Evolutionary conservation across 2,113 vertebrate species (phyloP).

Genomic region (Misgurnus mizolepis): DNA sequence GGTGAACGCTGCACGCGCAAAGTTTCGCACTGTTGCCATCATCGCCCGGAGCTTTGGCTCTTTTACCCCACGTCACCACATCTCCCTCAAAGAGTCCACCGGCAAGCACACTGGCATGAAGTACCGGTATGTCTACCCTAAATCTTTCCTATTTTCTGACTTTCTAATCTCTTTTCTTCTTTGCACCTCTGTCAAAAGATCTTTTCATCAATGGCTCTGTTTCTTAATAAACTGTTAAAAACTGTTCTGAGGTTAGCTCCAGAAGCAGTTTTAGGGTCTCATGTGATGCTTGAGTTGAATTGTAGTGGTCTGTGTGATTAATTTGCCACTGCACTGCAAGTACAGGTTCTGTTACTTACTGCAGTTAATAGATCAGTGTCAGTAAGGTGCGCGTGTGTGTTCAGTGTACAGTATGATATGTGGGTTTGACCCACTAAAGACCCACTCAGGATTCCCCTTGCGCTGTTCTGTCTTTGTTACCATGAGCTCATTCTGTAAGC

Average conservation of each 20-base stretch:
- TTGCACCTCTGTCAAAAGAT: not conserved
- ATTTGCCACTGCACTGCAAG: not conserved
- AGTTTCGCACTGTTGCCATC: constrained; percentile 96
- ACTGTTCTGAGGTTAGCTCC: not conserved
- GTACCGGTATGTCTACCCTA: constrained; percentile 85
- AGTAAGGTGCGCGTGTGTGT: not conserved
- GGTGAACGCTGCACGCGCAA: constrained; percentile 94
- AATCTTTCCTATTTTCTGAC: not conserved
- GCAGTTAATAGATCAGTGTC: not conserved
- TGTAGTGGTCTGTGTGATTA: not conserved
- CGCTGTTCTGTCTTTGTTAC: not conserved
- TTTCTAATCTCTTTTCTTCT: not conserved
- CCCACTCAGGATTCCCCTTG: not conserved
- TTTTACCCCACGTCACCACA: constrained; percentile 93
- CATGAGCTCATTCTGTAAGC: not conserved
- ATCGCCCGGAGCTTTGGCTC: constrained; percentile 96
- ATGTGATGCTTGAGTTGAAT: not conserved
- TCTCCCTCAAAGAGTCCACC: constrained; percentile 98
- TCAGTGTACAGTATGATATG: not conserved
- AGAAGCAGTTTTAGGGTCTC: not conserved
- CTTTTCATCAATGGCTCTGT: not conserved
- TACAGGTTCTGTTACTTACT: not conserved
- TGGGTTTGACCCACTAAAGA: not conserved
- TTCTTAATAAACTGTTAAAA: not conserved
- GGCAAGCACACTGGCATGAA: constrained; percentile 99